phyloP scores from a whole-genome alignment of 2,888 invertebrate species.

The Amorpha juglandis region DNA sequence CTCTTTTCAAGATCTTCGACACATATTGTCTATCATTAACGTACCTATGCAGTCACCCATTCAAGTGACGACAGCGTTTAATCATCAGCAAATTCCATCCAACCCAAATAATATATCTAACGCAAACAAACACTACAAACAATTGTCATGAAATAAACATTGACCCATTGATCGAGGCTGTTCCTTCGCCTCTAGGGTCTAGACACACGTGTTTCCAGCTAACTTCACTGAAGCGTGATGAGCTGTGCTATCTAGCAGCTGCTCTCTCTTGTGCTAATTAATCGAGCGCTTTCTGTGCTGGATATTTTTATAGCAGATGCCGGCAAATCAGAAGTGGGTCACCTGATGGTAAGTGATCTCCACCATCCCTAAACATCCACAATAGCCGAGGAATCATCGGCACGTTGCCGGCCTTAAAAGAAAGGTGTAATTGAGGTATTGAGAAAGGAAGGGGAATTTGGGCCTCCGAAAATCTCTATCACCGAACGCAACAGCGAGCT shows the following conservation, averaged over 20 bases:
- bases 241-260: slow-evolving; percentile 16
- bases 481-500: too few relatives aligned
- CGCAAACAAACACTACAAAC: neutral
- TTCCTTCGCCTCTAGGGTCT: neutral
- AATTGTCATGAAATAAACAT: slow-evolving; percentile 6
- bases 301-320: slow-evolving; percentile 13
- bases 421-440: too few relatives aligned
- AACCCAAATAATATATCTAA: neutral
- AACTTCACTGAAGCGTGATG: slow-evolving; percentile 3
- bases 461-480: too few relatives aligned
- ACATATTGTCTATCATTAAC: too few relatives aligned
- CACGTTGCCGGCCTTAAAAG: too few relatives aligned
- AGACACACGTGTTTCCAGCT: neutral
- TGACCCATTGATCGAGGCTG: neutral
- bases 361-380: too few relatives aligned
- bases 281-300: slow-evolving; percentile 3
- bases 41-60: too few relatives aligned
- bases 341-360: too few relatives aligned
- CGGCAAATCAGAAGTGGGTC: too few relatives aligned
- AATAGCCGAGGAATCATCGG: too few relatives aligned
- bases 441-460: too few relatives aligned
- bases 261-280: slow-evolving; percentile 13
- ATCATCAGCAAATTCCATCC: neutral
- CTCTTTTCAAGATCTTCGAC: too few relatives aligned
- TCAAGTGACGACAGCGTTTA: neutral